These are phyloP conservation scores for Ornithoptera priamus DNA, from an alignment of 2,888 invertebrate genomes.

Conservation along the genomic window DNA sequence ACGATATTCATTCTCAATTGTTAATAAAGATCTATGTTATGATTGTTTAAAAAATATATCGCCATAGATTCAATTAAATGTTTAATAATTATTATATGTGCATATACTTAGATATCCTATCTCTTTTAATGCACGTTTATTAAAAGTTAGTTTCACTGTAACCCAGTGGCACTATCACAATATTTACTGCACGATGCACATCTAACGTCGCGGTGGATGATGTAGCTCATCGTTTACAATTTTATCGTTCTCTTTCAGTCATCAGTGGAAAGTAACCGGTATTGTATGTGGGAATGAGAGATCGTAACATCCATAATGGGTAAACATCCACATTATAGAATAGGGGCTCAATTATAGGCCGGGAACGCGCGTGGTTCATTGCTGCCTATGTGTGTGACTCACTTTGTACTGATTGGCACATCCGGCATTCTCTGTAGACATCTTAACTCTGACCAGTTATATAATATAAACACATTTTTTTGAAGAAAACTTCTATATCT, in stretches of 20 bases:
- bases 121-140: slow-evolving; percentile 27
- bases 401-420: slow-evolving; percentile 70
- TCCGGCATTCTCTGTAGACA: slow-evolving; percentile 67
- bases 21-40: too few relatives aligned
- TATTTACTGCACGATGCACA: slow-evolving; percentile 40
- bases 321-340: slow-evolving; percentile 43
- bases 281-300: slow-evolving; percentile 48
- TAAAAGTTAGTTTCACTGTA: slow-evolving; percentile 34
- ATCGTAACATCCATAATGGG: slow-evolving; percentile 39
- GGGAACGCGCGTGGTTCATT: slow-evolving; percentile 49
- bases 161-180: slow-evolving; percentile 42
- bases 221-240: slow-evolving; percentile 38
- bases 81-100: too few relatives aligned
- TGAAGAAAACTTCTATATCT: not conserved
- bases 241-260: slow-evolving; percentile 43
- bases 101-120: too few relatives aligned
- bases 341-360: slow-evolving; percentile 52
- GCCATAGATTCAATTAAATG: too few relatives aligned
- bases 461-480: slow-evolving; percentile 43
- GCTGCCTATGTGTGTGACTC: slow-evolving; percentile 61
- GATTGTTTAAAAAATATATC: too few relatives aligned
- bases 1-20: too few relatives aligned
- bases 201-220: slow-evolving; percentile 42
- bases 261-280: slow-evolving; percentile 35
- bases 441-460: slow-evolving; percentile 55